Evolutionary conservation across 2,113 vertebrate species (phyloP).

Genomic region (Cyphotilapia sp.): DNA sequence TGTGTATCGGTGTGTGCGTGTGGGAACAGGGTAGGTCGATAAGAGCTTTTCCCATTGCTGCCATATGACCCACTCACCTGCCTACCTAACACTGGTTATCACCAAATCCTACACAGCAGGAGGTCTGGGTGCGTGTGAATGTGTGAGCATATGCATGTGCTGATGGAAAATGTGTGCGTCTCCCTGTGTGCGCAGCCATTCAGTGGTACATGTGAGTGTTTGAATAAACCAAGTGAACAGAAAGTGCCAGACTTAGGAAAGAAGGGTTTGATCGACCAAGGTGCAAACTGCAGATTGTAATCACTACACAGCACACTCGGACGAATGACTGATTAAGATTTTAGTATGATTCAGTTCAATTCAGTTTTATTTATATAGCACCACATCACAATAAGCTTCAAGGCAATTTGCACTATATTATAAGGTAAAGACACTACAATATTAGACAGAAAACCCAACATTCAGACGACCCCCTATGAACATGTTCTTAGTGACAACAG

Average conservation of each 20-base stretch:
- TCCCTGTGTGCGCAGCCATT: not conserved
- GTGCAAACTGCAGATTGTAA: not conserved
- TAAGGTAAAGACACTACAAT: not conserved
- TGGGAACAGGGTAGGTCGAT: constrained; percentile 91
- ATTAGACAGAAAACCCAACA: not conserved
- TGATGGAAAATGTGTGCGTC: not conserved
- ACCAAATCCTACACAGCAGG: constrained; percentile 81
- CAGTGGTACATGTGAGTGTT: not conserved
- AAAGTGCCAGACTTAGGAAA: not conserved
- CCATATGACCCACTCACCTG: constrained; percentile 77
- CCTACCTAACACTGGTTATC: constrained; percentile 83
- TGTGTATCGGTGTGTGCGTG: constrained; percentile 52
- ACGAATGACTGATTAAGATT: not conserved
- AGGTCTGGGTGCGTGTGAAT: constrained; percentile 21
- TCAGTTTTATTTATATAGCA: not conserved
- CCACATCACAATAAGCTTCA: not conserved
- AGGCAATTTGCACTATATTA: not conserved
- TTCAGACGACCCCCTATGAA: not conserved
- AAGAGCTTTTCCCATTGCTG: constrained; percentile 92
- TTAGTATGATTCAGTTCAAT: not conserved
- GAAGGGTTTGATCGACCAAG: not conserved
- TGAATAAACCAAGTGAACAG: not conserved
- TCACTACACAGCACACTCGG: not conserved
- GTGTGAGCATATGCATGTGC: not conserved
- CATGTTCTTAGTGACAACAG: rapidly evolving